Conservation (phyloP, 2,888 invertebrate genomes). For the Caenorhabditis sulstoni region DNA sequence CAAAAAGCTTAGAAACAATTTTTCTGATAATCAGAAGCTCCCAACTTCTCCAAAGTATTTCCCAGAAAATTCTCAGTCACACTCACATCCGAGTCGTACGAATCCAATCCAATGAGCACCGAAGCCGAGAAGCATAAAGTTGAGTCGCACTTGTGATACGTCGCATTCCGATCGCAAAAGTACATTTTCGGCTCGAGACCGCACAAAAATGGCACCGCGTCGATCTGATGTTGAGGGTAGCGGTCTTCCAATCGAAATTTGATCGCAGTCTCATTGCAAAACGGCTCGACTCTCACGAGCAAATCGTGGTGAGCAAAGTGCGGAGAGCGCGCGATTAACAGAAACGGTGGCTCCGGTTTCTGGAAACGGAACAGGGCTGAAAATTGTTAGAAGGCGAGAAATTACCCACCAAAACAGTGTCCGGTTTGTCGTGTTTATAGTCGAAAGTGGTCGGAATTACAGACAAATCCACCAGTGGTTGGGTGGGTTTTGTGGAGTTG, state of each 20-base stretch:
- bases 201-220: slow-evolving; percentile 57
- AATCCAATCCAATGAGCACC: slow-evolving; percentile 39
- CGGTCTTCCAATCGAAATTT: slow-evolving; percentile 56
- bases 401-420: slow-evolving; percentile 33
- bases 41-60: too few relatives aligned
- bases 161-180: slow-evolving; percentile 58
- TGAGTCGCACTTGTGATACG: slow-evolving; percentile 50
- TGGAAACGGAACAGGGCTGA: slow-evolving; percentile 3
- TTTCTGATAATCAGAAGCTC: too few relatives aligned
- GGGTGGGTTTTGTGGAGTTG: slow-evolving; percentile 53
- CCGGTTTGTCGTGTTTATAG: slow-evolving; percentile 46
- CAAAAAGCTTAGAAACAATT: too few relatives aligned
- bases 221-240: slow-evolving; percentile 54
- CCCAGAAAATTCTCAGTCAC: too few relatives aligned
- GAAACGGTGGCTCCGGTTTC: slow-evolving; percentile 56
- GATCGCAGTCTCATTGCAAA: slow-evolving; percentile 68
- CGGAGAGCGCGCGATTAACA: slow-evolving; percentile 39
- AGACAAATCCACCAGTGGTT: slow-evolving; percentile 55
- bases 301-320: slow-evolving; percentile 57
- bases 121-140: slow-evolving; percentile 60
- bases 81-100: slow-evolving; percentile 50
- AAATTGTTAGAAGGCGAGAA: too few relatives aligned
- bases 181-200: slow-evolving; percentile 48
- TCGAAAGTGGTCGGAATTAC: slow-evolving; percentile 55
- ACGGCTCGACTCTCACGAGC: slow-evolving; percentile 73